Conservation (phyloP, 2,797 vertebrate genomes). For the Gastrophryne carolinensis region DNA sequence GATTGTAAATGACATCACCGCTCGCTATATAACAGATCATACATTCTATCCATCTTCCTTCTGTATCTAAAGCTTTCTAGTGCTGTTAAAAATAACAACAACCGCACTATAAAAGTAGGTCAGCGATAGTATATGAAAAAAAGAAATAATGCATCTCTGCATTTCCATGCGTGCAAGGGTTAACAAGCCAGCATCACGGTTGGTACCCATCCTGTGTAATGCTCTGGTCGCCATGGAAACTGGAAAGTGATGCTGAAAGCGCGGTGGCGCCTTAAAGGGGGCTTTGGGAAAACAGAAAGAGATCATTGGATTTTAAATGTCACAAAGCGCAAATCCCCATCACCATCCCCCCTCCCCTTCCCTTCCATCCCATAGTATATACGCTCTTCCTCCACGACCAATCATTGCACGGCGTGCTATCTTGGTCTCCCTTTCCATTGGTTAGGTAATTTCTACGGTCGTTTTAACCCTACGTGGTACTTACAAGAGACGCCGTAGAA, state of each 20-base stretch:
- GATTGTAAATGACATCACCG: background rate
- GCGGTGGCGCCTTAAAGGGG: constrained; percentile 27
- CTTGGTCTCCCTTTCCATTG: background rate
- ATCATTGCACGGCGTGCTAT: background rate
- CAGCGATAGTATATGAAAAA: background rate
- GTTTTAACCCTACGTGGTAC: constrained; percentile 7
- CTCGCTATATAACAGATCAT: background rate
- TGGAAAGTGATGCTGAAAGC: constrained; percentile 37
- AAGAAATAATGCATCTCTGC: background rate
- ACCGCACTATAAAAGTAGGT: background rate
- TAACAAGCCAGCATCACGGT: constrained; percentile 30
- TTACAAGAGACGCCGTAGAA: background rate
- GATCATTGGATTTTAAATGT: background rate
- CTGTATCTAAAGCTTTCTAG: no score
- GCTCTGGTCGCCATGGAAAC: constrained; percentile 47
- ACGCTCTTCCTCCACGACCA: constrained; percentile 26
- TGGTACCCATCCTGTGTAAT: constrained; percentile 48
- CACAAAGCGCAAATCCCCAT: background rate
- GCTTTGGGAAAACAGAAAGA: background rate
- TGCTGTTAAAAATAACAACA: no score
- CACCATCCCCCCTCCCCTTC: background rate
- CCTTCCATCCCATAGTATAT: background rate
- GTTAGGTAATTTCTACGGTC: background rate
- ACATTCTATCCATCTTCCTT: no score
- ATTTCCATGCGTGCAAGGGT: background rate